Evolutionary conservation across 2,797 vertebrate genomes (phyloP).

Genomic region (Notolabrus celidotus): DNA sequence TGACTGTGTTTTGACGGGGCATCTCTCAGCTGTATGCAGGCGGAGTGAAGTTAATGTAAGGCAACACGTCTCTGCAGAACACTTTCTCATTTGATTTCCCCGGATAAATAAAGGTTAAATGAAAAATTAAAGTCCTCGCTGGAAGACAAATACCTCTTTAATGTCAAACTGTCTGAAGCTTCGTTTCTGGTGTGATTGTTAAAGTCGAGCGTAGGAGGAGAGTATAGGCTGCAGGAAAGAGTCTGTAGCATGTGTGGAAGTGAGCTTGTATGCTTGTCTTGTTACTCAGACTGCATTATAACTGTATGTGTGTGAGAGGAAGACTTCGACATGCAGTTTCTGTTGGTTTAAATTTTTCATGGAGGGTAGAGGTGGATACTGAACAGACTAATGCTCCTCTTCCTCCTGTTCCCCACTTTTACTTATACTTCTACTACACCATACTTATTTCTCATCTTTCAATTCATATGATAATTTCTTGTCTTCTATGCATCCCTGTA

Average conservation of each 20-base stretch:
- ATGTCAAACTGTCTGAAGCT: conserved; percentile 54
- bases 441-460: conserved; percentile 11
- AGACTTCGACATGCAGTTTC: conserved; percentile 46
- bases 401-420: conserved; percentile 31
- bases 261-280: conserved; percentile 35
- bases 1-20: not conserved
- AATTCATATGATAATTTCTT: conserved; percentile 8
- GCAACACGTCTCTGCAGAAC: conserved; percentile 27
- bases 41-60: conserved; percentile 9
- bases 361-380: conserved; percentile 25
- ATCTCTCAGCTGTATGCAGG: conserved; percentile 6
- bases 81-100: conserved; percentile 59
- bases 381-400: conserved; percentile 42
- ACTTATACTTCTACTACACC: not conserved
- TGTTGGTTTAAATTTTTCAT: conserved; percentile 76
- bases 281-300: conserved; percentile 31
- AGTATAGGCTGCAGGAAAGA: conserved; percentile 18
- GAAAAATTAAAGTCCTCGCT: conserved; percentile 55
- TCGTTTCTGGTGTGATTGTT: conserved; percentile 48
- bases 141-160: conserved; percentile 68
- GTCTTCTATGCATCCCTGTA: not conserved
- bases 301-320: conserved; percentile 30
- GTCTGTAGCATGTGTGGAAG: conserved; percentile 26
- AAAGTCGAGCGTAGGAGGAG: conserved; percentile 41
- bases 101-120: conserved; percentile 69